These are phyloP conservation scores for Rhinichthys osculus DNA, from an alignment of 2,797 vertebrate genomes.

Conservation along the genomic window DNA sequence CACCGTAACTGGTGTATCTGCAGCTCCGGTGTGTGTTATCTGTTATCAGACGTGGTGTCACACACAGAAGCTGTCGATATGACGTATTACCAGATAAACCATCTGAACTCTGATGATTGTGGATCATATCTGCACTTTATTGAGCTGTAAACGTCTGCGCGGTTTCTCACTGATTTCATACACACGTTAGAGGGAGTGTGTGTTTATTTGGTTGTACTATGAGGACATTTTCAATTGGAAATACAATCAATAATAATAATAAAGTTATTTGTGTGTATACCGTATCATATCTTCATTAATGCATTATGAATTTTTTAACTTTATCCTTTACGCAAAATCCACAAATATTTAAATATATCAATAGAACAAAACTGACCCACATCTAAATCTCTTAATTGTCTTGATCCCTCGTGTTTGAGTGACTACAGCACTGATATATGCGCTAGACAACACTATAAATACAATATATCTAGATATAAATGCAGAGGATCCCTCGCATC, in stretches of 20 bases:
- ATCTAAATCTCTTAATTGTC: too few species aligned
- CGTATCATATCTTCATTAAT: neutral
- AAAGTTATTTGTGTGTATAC: neutral
- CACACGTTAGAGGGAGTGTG: neutral
- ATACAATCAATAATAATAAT: neutral
- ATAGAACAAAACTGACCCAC: neutral
- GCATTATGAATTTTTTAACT: neutral
- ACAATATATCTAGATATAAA: too few species aligned
- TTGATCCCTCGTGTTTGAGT: too few species aligned
- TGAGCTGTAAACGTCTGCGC: slow-evolving; percentile 4
- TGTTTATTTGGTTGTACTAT: neutral
- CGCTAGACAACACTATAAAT: too few species aligned
- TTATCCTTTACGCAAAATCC: neutral
- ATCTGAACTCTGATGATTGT: neutral
- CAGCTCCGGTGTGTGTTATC: neutral
- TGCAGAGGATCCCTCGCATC: too few species aligned
- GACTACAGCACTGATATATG: too few species aligned
- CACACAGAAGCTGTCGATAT: slow-evolving; percentile 12
- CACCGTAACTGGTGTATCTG: neutral
- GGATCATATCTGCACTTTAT: slow-evolving; percentile 22
- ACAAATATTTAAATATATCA: neutral
- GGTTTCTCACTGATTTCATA: neutral
- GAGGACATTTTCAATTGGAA: neutral
- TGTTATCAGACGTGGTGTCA: neutral
- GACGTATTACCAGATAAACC: neutral